phyloP scores from a whole-genome alignment of 2,888 invertebrate genomes.

The Strigamia transsilvanica region DNA sequence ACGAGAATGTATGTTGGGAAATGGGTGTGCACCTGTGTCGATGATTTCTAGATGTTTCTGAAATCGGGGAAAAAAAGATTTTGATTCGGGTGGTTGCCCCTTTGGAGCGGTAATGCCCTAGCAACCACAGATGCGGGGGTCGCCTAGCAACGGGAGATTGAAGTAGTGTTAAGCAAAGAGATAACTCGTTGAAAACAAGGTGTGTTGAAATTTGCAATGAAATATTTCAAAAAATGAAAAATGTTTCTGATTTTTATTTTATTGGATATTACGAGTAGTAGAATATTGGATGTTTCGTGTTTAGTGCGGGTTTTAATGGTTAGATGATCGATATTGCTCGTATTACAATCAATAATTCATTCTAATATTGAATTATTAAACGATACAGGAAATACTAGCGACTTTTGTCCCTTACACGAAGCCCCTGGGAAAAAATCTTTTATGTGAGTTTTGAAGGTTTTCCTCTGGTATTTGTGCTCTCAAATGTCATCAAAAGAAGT shows the following conservation, averaged over 20 bases:
- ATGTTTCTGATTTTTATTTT: too few relatives aligned
- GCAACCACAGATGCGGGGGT: conserved; percentile 3
- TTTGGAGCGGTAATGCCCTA: neutral
- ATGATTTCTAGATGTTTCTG: neutral
- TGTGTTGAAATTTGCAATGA: neutral
- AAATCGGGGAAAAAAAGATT: neutral
- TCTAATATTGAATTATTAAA: too few relatives aligned
- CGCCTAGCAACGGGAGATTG: conserved; percentile 34
- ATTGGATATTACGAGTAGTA: neutral
- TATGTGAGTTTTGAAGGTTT: neutral
- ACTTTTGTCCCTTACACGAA: neutral
- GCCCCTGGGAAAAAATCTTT: neutral
- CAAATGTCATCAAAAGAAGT: neutral
- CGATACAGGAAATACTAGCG: too few relatives aligned
- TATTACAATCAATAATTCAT: too few relatives aligned
- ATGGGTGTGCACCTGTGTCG: neutral
- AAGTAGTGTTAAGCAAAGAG: neutral
- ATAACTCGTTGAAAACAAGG: neutral
- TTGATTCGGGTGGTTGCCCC: conserved; percentile 29
- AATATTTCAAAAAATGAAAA: neutral
- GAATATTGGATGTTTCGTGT: neutral
- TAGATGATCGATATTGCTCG: too few relatives aligned
- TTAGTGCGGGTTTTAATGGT: neutral
- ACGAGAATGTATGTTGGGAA: neutral
- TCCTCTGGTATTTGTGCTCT: neutral